A percentile compares a stretch with the other conserved stretches of the same genome.
Evolutionary conservation across 2,113 vertebrate genomes (phyloP).

Genomic region (Nothobranchius kuhntae): DNA sequence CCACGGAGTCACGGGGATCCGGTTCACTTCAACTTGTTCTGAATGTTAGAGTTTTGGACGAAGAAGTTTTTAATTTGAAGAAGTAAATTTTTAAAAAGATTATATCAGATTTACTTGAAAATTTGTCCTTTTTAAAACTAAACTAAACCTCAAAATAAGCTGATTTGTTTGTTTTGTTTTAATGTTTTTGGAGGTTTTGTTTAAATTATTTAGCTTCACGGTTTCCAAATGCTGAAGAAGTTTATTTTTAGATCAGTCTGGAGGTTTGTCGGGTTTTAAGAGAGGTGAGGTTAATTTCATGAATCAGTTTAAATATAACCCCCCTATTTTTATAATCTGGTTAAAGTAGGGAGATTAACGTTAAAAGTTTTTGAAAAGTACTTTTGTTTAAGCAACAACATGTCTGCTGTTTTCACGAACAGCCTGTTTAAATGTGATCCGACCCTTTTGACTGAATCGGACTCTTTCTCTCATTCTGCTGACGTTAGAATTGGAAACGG

Average conservation of each 20-base stretch:
- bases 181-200: slow-evolving; percentile 24
- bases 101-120: slow-evolving; percentile 65
- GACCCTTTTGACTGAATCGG: slow-evolving; percentile 11
- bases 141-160: slow-evolving; percentile 69
- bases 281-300: no score
- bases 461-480: not conserved
- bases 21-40: slow-evolving; percentile 31
- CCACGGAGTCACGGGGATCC: not conserved
- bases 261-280: slow-evolving; percentile 28
- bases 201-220: slow-evolving; percentile 25
- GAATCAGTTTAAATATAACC: no score
- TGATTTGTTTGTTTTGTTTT: slow-evolving; percentile 42
- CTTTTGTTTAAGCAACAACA: no score
- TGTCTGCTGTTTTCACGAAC: no score
- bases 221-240: slow-evolving; percentile 56
- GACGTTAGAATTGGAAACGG: slow-evolving; percentile 2
- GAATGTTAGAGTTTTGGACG: slow-evolving; percentile 12
- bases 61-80: slow-evolving; percentile 35
- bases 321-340: no score
- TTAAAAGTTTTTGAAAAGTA: no score
- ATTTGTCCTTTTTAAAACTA: not conserved
- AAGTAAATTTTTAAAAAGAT: slow-evolving; percentile 25
- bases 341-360: no score
- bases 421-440: not conserved
- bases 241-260: slow-evolving; percentile 26